Conservation (phyloP, 1,140 invertebrate species). For the Meloidogyne floridensis region DNA sequence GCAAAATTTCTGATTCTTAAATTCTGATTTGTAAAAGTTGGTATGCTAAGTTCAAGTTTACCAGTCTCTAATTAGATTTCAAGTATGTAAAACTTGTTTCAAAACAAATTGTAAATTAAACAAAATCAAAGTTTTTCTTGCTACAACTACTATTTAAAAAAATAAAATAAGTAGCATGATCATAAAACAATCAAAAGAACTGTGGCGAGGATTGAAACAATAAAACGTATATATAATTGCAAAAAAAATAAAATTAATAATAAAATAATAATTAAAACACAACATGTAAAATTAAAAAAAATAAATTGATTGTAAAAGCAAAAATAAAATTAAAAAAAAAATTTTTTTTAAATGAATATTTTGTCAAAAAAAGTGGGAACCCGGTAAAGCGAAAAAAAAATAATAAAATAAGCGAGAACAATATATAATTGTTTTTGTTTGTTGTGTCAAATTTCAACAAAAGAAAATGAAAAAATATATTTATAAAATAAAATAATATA, state of each 20-base stretch:
- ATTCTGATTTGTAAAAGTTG: too few relatives aligned
- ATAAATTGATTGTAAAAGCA: constrained; percentile 7
- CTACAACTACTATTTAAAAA: constrained; percentile 6
- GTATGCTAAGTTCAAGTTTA: too few relatives aligned
- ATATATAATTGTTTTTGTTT: background rate
- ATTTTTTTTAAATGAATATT: too few relatives aligned
- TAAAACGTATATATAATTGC: constrained; percentile 14
- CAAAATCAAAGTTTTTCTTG: background rate
- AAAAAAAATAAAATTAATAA: constrained; percentile 29
- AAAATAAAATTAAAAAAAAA: background rate
- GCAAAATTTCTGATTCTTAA: too few relatives aligned
- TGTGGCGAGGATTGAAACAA: background rate
- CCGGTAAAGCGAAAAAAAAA: background rate
- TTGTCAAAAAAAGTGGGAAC: background rate
- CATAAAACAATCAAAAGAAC: background rate
- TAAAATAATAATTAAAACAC: constrained; percentile 9
- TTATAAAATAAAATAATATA: too few relatives aligned
- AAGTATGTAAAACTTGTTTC: background rate
- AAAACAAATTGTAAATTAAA: background rate
- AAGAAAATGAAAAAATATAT: background rate
- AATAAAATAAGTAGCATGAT: background rate
- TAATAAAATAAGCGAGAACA: background rate
- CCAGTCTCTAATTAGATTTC: background rate
- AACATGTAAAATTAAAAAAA: constrained; percentile 19
- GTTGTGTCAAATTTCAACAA: background rate